Percentiles rank a stretch among this genome's conserved stretches.
These are phyloP conservation scores for Epinephelus awoara DNA, from an alignment of 2,797 vertebrate species.

Conservation along the genomic window DNA sequence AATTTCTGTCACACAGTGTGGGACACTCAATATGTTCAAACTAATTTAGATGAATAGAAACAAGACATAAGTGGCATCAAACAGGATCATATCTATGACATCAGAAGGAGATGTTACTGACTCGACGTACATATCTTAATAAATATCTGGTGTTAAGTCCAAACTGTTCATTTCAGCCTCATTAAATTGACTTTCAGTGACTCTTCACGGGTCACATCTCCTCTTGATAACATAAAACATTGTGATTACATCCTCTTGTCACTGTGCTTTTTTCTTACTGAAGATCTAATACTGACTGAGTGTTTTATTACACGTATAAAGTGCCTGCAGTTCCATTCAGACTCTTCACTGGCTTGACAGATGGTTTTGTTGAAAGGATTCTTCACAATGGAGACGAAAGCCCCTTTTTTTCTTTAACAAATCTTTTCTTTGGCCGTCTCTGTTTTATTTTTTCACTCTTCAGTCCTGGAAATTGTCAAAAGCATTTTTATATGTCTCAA, in stretches of 20 bases:
- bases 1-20: too few relatives aligned
- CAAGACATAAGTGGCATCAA: background rate
- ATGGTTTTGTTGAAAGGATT: constrained; percentile 10
- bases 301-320: background rate
- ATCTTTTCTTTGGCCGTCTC: background rate
- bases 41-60: too few relatives aligned
- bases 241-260: constrained; percentile 7
- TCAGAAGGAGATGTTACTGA: too few relatives aligned
- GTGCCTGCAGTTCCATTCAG: constrained; percentile 12
- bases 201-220: background rate
- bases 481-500: constrained; percentile 14
- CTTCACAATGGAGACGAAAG: background rate
- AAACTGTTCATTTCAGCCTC: background rate
- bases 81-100: background rate
- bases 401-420: background rate
- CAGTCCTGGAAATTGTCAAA: background rate
- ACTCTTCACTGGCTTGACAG: background rate
- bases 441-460: background rate
- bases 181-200: background rate
- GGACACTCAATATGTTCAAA: background rate
- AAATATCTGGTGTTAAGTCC: background rate
- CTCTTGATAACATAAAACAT: constrained; percentile 11
- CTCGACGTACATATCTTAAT: background rate
- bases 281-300: background rate
- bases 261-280: background rate